Base-by-base conservation (phyloP, 2,888 invertebrate genomes). In the Amphipoea oculea region DNA sequence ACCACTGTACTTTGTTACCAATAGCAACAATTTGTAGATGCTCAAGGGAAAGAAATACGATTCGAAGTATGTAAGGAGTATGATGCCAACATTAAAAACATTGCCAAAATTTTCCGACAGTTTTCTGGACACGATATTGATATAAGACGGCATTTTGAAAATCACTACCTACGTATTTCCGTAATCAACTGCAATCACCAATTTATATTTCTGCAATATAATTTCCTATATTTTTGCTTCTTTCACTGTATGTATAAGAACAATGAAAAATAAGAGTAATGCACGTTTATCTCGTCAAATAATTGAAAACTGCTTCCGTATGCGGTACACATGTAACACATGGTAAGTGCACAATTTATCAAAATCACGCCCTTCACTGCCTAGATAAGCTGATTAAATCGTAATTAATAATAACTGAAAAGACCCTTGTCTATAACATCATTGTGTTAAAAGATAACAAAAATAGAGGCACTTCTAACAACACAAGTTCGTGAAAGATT, bases 11-110 rank as follows among this genome's bases (percentile, higher is more conserved):
- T 93, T 94, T 17, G 92, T 91, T 9, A 93, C 72, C 4, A 94
- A 84, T 45, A 94, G 85, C 79, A 95, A 91, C 93, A 94, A 94
- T 86, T 94, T 94, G 51, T 95, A 85, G 48, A 95, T 79, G 11
- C 92, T 89, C 70, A 94, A 90, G 5, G 94, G 94, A 60, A 92
- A 92, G 78, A 94, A 83, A 78, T 94, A 94, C 0, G 93, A 91
- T 84, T 95, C 95, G 4, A 95, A 85, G 68, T 94, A 91, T 20
- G 93, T 90, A 65, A 94, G 89, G 11, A 86, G 45, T 63, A 82
- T 60, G 29, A 82, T 77, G 17, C 89, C 82, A 40, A 94, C 48
- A 48, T 94, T 87, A 29, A 95, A 62, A 11, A 89, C 29, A 91
- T 83, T 77, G 4, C 70, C 60, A 29, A 90, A 12, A 81, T 91